Evolutionary conservation across 2,888 invertebrate species (phyloP).

Genomic region (Epirrhoe alternata): DNA sequence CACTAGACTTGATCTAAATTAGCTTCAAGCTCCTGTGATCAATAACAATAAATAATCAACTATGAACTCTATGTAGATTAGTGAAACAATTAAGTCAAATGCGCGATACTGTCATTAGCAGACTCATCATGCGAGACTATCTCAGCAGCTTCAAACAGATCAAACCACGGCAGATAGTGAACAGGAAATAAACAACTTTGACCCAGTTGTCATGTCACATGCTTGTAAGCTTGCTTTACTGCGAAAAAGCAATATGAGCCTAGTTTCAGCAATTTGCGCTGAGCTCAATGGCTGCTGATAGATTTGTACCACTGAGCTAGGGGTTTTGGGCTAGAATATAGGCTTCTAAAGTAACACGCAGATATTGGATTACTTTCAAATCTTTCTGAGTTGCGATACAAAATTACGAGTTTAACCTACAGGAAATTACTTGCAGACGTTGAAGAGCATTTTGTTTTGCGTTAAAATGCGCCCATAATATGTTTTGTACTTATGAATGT

Average conservation of each 20-base stretch:
- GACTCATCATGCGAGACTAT: slow-evolving; percentile 20
- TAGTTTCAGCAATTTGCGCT: slow-evolving; percentile 44
- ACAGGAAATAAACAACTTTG: slow-evolving; percentile 39
- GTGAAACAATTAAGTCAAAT: slow-evolving; percentile 6
- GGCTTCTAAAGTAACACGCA: not conserved
- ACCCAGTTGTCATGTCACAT: slow-evolving; percentile 39
- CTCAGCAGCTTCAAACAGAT: slow-evolving; percentile 26
- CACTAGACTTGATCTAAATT: not conserved
- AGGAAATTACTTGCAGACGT: too few relatives aligned
- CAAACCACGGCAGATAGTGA: slow-evolving; percentile 31
- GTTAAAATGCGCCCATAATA: too few relatives aligned
- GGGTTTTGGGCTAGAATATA: slow-evolving; percentile 13
- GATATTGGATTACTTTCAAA: not conserved
- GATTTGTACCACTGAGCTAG: slow-evolving; percentile 45
- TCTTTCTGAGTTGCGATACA: not conserved
- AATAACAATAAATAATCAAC: not conserved
- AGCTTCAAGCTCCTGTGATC: not conserved
- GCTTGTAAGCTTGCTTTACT: slow-evolving; percentile 40
- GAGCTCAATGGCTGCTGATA: slow-evolving; percentile 42
- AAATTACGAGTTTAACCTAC: too few relatives aligned
- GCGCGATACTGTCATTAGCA: slow-evolving; percentile 20
- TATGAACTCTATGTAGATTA: not conserved
- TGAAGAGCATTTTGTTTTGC: too few relatives aligned
- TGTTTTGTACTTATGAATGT: too few relatives aligned
- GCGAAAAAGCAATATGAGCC: slow-evolving; percentile 42